A percentile compares a stretch with the other conserved stretches of the same genome.
These are phyloP conservation scores for Oryzias javanicus DNA, from an alignment of 2,113 vertebrate species.

Conservation along the genomic window DNA sequence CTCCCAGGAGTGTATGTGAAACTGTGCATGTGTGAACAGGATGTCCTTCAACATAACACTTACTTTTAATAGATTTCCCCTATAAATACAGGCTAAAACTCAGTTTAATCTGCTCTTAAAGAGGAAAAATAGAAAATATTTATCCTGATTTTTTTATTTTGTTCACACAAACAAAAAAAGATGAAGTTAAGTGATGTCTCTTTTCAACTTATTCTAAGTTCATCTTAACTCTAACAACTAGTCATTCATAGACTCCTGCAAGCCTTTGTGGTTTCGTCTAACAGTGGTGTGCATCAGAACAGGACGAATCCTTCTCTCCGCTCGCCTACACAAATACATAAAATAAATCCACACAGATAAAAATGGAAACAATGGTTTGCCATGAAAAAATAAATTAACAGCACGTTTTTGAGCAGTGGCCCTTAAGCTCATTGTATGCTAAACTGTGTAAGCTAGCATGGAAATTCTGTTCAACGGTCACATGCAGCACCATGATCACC, in stretches of 20 bases:
- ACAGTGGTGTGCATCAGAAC: slow-evolving; percentile 1
- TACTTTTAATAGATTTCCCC: no score
- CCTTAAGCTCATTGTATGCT: neutral
- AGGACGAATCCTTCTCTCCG: slow-evolving; percentile 14
- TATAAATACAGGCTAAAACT: no score
- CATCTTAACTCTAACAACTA: no score
- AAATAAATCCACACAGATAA: slow-evolving; percentile 20
- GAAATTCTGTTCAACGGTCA: neutral
- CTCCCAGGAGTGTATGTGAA: no score
- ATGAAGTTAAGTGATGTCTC: neutral
- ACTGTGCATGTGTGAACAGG: no score
- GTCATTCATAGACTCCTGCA: neutral
- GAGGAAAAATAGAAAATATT: neutral
- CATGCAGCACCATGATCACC: no score
- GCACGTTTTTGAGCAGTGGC: neutral
- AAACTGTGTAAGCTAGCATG: neutral
- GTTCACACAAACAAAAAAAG: neutral
- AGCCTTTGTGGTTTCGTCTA: slow-evolving; percentile 14
- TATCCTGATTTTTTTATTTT: neutral
- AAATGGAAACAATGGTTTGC: neutral
- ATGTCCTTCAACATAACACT: no score
- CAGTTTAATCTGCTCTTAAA: neutral
- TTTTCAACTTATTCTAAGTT: no score
- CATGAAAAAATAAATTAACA: neutral
- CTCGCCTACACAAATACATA: slow-evolving; percentile 21